Evolutionary conservation across 1,140 invertebrate genomes (phyloP).

Genomic region (Idris sp.): DNA sequence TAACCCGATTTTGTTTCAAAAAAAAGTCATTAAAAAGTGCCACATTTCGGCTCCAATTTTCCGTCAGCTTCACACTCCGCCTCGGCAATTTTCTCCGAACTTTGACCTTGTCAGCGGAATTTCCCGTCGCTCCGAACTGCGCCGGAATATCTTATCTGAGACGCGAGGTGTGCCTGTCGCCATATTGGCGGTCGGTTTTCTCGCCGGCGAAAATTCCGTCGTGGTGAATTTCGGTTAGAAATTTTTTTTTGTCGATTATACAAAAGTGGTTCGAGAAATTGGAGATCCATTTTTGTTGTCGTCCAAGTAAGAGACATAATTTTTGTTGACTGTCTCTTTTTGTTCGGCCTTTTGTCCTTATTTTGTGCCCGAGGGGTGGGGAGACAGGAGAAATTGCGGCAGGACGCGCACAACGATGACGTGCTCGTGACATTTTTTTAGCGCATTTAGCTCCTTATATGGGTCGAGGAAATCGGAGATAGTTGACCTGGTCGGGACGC

Average conservation of each 20-base stretch:
- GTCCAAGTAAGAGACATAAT: neutral
- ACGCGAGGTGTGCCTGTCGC: slow-evolving; percentile 64
- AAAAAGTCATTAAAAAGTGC: too few relatives aligned
- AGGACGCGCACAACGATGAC: slow-evolving; percentile 12
- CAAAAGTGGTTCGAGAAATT: too few relatives aligned
- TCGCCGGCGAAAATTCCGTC: slow-evolving; percentile 64
- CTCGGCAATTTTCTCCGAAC: too few relatives aligned
- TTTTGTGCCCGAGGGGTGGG: neutral
- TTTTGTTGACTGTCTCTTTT: too few relatives aligned
- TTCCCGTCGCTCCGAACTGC: too few relatives aligned
- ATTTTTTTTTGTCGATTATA: neutral
- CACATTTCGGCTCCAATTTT: too few relatives aligned
- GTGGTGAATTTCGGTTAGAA: slow-evolving; percentile 2
- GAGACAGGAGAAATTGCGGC: neutral
- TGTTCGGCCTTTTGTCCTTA: too few relatives aligned
- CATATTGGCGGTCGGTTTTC: slow-evolving; percentile 67
- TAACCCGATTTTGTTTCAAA: too few relatives aligned
- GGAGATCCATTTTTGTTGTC: too few relatives aligned
- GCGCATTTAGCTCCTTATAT: slow-evolving; percentile 63
- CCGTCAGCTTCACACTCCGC: too few relatives aligned
- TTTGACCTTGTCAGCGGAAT: too few relatives aligned
- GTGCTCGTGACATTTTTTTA: slow-evolving; percentile 35
- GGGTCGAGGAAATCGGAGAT: slow-evolving; percentile 62
- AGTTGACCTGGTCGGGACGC: too few relatives aligned
- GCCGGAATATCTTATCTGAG: slow-evolving; percentile 35